phyloP scores from a whole-genome alignment of 2,113 vertebrate species.

The Acrocephalus arundinaceus region DNA sequence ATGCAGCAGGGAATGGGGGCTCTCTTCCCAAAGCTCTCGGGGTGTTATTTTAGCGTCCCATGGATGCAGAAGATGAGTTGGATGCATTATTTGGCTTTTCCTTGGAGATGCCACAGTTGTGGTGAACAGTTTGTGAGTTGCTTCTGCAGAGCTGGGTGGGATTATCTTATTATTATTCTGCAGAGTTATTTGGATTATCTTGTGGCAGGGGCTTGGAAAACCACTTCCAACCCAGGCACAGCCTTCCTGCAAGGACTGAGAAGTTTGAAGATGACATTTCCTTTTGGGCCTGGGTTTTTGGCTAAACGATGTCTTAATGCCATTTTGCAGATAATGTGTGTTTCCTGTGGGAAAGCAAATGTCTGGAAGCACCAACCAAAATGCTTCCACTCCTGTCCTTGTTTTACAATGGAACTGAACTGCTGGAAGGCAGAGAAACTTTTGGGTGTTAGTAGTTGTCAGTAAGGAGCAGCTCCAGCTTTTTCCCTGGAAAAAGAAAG shows the following conservation, averaged over 20 bases:
- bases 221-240: neutral
- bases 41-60: neutral
- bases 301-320: accelerated
- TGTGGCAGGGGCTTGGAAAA: neutral
- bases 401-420: neutral
- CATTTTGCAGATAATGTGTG: neutral
- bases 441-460: neutral
- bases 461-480: neutral
- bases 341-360: neutral
- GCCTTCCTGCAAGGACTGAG: neutral
- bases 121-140: accelerated
- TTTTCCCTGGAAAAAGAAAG: neutral
- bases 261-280: accelerated
- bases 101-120: accelerated
- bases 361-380: neutral
- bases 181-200: accelerated
- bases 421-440: neutral
- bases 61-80: too few species aligned
- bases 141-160: accelerated
- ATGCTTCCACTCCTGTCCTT: neutral
- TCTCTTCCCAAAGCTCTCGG: neutral
- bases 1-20: neutral
- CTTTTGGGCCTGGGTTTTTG: neutral
- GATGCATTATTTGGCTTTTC: neutral
- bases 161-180: too few species aligned